These are phyloP conservation scores for Zaprionus lineosus DNA, from an alignment of 2,888 invertebrate genomes.

Conservation along the genomic window DNA sequence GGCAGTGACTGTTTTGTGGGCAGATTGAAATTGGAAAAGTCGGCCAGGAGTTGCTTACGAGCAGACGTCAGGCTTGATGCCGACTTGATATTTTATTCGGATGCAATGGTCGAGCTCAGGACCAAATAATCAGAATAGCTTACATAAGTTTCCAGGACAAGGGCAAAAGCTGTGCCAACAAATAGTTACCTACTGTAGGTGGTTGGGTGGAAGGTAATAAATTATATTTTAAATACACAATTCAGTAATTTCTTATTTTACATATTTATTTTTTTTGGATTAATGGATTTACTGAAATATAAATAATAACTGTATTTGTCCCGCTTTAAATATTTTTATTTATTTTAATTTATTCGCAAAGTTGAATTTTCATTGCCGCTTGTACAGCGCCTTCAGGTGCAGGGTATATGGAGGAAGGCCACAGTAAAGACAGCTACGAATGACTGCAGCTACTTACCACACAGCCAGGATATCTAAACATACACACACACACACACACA, in stretches of 20 bases:
- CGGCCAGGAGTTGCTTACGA: slow-evolving; percentile 10
- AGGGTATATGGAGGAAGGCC: slow-evolving; percentile 49
- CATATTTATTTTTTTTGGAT: no score
- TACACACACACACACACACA: slow-evolving; percentile 12
- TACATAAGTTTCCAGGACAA: not conserved
- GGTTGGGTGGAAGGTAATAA: no score
- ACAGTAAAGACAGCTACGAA: slow-evolving; percentile 67
- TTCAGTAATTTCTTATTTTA: no score
- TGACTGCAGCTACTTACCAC: slow-evolving; percentile 32
- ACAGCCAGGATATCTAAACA: not conserved
- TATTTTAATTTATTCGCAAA: no score
- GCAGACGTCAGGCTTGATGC: slow-evolving; percentile 19
- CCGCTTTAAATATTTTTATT: no score
- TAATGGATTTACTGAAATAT: no score
- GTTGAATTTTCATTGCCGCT: no score
- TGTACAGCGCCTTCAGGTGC: not conserved
- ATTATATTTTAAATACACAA: no score
- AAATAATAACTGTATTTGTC: no score
- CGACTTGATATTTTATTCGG: slow-evolving; percentile 70
- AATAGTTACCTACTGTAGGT: no score
- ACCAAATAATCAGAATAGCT: slow-evolving; percentile 1
- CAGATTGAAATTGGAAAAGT: slow-evolving; percentile 56
- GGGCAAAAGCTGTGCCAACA: no score
- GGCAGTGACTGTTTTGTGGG: slow-evolving; percentile 25
- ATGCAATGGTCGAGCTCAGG: slow-evolving; percentile 46